Evolutionary conservation across 2,888 invertebrate genomes (phyloP).

Genomic region (Drosophila multiciliata): DNA sequence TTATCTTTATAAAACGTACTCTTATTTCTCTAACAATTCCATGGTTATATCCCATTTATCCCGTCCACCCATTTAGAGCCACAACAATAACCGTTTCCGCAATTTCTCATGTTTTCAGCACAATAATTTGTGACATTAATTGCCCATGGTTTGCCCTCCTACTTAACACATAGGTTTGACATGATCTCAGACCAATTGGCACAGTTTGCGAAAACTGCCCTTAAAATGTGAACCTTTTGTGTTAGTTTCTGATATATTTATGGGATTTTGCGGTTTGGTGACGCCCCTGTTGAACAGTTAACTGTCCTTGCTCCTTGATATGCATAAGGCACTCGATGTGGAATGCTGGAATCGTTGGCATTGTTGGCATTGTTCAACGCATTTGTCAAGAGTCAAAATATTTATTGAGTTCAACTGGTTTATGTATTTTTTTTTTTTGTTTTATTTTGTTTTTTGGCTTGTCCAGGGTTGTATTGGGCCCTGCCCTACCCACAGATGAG

Average conservation of each 20-base stretch:
- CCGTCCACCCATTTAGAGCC: constrained; percentile 27
- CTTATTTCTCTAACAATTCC: not conserved
- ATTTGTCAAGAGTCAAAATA: constrained; percentile 81
- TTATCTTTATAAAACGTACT: not conserved
- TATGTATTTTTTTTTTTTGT: constrained; percentile 53
- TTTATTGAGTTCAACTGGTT: constrained; percentile 81
- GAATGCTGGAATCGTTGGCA: constrained; percentile 24
- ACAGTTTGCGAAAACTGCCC: constrained; percentile 34
- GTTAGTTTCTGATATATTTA: constrained; percentile 58
- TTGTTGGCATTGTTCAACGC: constrained; percentile 58
- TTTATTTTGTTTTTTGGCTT: constrained; percentile 14
- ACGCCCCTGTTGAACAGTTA: constrained; percentile 63
- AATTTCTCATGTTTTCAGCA: constrained; percentile 53
- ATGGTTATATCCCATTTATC: not conserved
- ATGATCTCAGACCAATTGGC: constrained; percentile 28
- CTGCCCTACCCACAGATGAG: constrained; percentile 56
- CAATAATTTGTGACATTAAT: constrained; percentile 52
- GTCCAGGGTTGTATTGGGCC: constrained; percentile 7
- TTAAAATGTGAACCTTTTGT: constrained; percentile 38
- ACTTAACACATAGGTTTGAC: constrained; percentile 37
- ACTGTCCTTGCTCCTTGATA: constrained; percentile 24
- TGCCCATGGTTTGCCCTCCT: constrained; percentile 42
- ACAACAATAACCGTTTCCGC: constrained; percentile 10
- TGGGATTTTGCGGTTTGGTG: constrained; percentile 53
- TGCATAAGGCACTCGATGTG: constrained; percentile 18